Conservation (phyloP, 2,113 vertebrate genomes). For the Candoia aspera region DNA sequence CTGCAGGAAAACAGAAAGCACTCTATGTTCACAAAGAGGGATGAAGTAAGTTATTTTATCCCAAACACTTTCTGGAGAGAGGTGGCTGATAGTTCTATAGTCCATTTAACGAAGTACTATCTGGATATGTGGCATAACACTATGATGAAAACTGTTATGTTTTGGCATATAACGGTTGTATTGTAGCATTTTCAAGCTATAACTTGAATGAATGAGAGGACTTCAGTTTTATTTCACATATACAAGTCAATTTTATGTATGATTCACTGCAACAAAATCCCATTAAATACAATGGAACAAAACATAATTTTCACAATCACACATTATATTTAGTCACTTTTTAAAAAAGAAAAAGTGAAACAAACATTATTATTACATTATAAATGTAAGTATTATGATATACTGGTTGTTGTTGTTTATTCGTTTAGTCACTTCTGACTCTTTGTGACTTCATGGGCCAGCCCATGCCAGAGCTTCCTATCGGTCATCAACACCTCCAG, state of each 20-base stretch:
- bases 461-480: no score
- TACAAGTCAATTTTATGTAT: not conserved
- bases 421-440: no score
- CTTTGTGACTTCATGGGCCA: no score
- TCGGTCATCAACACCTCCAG: no score
- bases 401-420: no score
- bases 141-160: not conserved
- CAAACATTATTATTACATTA: no score
- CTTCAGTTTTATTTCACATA: not conserved
- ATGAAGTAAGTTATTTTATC: not conserved
- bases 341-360: no score
- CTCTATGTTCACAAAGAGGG: not conserved
- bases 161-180: not conserved
- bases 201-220: not conserved
- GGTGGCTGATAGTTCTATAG: not conserved
- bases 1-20: slow-evolving; percentile 25
- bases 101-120: not conserved
- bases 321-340: no score
- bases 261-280: not conserved
- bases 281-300: not conserved
- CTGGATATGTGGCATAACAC: not conserved
- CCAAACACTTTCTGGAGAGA: not conserved
- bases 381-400: no score
- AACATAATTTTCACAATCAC: not conserved
- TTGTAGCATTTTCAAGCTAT: not conserved